Evolutionary conservation across 2,797 vertebrate species (phyloP).

Genomic region (Rhinichthys osculus): DNA sequence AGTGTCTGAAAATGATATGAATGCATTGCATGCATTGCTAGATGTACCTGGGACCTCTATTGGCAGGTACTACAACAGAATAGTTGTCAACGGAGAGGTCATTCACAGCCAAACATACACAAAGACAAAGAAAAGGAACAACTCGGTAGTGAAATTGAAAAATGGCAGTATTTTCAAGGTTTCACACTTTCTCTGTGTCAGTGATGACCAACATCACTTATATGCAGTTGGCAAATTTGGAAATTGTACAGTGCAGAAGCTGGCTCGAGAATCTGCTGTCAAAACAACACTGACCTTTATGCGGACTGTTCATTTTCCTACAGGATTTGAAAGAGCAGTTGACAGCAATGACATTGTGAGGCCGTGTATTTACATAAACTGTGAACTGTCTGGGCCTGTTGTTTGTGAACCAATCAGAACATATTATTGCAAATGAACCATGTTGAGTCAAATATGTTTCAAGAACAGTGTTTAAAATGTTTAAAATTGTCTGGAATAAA

Average conservation of each 20-base stretch:
- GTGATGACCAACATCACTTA: slow-evolving; percentile 36
- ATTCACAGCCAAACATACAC: slow-evolving; percentile 55
- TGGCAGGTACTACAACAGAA: slow-evolving; percentile 49
- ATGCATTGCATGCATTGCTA: slow-evolving; percentile 56
- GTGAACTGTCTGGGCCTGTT: slow-evolving; percentile 41
- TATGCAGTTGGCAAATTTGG: slow-evolving; percentile 50
- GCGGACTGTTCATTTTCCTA: slow-evolving; percentile 39
- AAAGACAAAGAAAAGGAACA: slow-evolving; percentile 54
- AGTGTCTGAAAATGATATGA: slow-evolving; percentile 45
- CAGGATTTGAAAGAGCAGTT: slow-evolving; percentile 32
- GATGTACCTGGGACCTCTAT: slow-evolving; percentile 49
- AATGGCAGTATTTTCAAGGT: slow-evolving; percentile 48
- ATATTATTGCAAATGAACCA: slow-evolving; percentile 46
- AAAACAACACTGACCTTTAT: slow-evolving; percentile 41
- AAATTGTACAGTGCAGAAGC: slow-evolving; percentile 46
- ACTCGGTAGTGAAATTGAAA: slow-evolving; percentile 48
- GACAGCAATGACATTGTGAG: slow-evolving; percentile 44
- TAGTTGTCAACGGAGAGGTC: slow-evolving; percentile 50
- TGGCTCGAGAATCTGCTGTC: slow-evolving; percentile 25
- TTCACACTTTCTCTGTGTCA: slow-evolving; percentile 35
- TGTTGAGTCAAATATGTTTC: no score
- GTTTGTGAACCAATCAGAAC: slow-evolving; percentile 39
- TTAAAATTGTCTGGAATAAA: no score
- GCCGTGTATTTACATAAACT: slow-evolving; percentile 45
- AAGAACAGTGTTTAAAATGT: no score